Conservation (phyloP, 2,113 vertebrate species). For the Atlantisia rogersi region DNA sequence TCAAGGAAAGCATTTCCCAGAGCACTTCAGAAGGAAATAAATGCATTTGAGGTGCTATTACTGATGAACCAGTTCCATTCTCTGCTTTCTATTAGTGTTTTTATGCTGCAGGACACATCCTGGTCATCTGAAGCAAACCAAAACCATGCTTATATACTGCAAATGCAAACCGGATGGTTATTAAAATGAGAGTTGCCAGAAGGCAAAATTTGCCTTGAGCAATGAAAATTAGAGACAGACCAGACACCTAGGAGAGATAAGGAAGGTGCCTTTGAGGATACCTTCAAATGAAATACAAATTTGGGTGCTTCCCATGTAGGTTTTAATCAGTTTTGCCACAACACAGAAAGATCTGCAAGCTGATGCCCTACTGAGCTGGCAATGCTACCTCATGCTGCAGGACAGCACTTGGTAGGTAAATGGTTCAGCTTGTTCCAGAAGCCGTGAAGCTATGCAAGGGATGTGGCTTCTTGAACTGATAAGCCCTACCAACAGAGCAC, state of each 20-base stretch:
- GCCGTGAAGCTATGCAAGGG: not conserved
- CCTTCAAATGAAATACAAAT: not conserved
- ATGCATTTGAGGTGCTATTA: not conserved
- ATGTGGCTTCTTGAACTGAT: not conserved
- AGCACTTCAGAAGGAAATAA: not conserved
- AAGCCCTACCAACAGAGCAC: not conserved
- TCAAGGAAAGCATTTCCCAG: not conserved
- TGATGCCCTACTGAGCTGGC: not conserved
- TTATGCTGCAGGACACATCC: not conserved
- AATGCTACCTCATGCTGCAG: not conserved
- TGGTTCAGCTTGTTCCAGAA: not conserved
- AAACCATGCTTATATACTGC: not conserved
- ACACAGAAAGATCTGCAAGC: accelerated
- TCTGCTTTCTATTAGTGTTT: not conserved
- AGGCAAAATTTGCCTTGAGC: not conserved
- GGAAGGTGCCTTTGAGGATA: not conserved
- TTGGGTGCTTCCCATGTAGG: not conserved
- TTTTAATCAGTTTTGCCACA: not conserved
- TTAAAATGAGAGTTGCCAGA: not conserved
- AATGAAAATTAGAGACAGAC: not conserved
- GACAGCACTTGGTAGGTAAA: not conserved
- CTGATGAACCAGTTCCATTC: not conserved
- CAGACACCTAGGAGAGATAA: not conserved
- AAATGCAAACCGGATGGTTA: not conserved
- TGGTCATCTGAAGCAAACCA: not conserved